Base-by-base conservation (phyloP, 64 coral and sea anemone species). In the Stichodactyla helianthus region DNA sequence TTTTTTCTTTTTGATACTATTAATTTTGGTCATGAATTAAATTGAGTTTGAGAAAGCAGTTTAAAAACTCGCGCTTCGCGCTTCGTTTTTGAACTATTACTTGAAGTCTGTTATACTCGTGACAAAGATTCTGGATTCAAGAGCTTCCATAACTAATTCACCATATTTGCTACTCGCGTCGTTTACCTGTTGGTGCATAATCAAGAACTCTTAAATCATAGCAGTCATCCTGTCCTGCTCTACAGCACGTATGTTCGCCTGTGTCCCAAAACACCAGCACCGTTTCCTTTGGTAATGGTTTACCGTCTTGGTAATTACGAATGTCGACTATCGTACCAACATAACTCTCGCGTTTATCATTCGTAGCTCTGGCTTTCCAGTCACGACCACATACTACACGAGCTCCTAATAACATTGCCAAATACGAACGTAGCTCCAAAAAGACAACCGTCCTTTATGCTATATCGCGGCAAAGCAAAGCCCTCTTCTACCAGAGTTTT, bases 241-340 rank as follows among this genome's bases (percentile, higher is more conserved):
- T 53, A 56, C 83, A 90, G 31, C 84, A 79, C 14, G 70, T 53
- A 14, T 85, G 53, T 7, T 53, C 84, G 44, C 89, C 89, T 18
- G 71, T 62, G 79, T 90, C 89, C 89, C 89, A 90, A 18, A 54
- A 63, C n/a, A 90, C 89, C 51, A 90, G 84, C 71, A 85, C 89
- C 51, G 83, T 90, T 79, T 55, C 71, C 6, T 84, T 76, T 11
- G 82, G 70, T 8, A 90, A 22, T 9, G 35, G 35, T 51, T 16
- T 19, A 28, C 78, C 78, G 58, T 57, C 61, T 19, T 55, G 25
- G 18, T 77, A 71, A 51, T 84, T 35, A 25, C 58, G 64, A 85
- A 85, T 54, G 79, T 85, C 56, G 25, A 90, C 71, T 22, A 90
- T 59, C 11, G 89, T 90, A 16, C 89, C 89, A 60, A 90, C 89